Base-by-base conservation (phyloP, 2,113 vertebrate species). In the Menidia beryllina region DNA sequence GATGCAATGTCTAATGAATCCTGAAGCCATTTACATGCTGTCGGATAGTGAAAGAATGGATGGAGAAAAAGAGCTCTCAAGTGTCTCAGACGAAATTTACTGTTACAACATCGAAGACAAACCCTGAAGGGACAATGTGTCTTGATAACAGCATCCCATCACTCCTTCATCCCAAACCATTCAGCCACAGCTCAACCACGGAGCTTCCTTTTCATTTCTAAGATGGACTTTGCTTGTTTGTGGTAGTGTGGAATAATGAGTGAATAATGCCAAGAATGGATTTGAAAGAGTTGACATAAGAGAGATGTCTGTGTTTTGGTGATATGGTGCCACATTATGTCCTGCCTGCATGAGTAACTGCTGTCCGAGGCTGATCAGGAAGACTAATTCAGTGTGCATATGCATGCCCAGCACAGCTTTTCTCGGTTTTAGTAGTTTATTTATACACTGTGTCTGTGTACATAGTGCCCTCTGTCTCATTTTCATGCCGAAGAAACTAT, bases 321-420 rank as follows among this genome's bases (percentile, higher is more conserved):
- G 84, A 87, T 87, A 79, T 54, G 82, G 69, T 69, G 76, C 84
- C 80, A 85, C 81, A 80, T 86, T 67, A 57, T 54, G 79, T 87
- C 88, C 72, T 73, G 83, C 68, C 67, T 43, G 71, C 1, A 20
- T 34, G 17, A 82, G 73, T 63, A 30, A 66, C 81, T 83, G 86
- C 84, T 87, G 84, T 85, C 83, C 78, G 36, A 73, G 74, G 76
- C 84, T 87, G 84, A 90, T 91, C 87, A 83, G 84, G 82, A 84
- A 67, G 85, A 87, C 87, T 86, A 88, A 91, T 90, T 88, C 85
- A 89, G 83, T 85, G 52, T 73, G 85, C 85, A 89, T 85, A 90
- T 81, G 86, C 74, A 73, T 79, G 81, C 85, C 88, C 77, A 88
- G 81, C 84, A 86, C 76, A 82, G 78, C 61, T 85, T 76, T 77